phyloP scores from a whole-genome alignment of 2,888 invertebrate species.

The Hirudinaria manillensis region DNA sequence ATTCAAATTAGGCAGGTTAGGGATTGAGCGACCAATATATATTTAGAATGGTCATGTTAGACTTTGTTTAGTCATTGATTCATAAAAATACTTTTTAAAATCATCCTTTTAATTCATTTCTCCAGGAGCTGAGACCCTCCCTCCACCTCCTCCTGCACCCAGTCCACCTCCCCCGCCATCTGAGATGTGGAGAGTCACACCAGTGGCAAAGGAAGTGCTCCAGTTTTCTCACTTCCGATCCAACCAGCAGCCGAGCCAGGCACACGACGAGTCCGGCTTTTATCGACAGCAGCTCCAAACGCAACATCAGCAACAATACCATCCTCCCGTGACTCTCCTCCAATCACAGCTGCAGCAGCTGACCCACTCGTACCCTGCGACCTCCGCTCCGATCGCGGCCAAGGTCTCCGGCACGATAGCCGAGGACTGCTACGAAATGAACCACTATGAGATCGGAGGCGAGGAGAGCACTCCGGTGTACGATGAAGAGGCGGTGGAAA shows the following conservation, averaged over 20 bases:
- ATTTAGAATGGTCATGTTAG: too few relatives aligned
- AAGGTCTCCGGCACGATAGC: neutral
- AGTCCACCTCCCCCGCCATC: neutral
- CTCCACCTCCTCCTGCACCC: neutral
- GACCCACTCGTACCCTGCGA: neutral
- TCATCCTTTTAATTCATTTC: too few relatives aligned
- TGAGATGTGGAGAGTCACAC: neutral
- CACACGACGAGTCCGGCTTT: neutral
- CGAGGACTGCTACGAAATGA: constrained; percentile 5
- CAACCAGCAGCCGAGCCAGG: neutral
- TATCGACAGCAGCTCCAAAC: neutral
- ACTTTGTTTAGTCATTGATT: too few relatives aligned
- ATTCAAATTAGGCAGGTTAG: too few relatives aligned
- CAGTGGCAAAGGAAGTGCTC: neutral
- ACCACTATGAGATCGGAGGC: constrained; percentile 14
- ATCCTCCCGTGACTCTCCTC: neutral
- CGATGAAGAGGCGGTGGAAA: neutral
- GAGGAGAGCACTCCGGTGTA: neutral
- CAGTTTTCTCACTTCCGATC: neutral
- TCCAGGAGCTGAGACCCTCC: neutral
- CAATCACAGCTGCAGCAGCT: neutral
- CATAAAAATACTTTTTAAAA: too few relatives aligned
- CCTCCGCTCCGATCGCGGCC: too few relatives aligned
- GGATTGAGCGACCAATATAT: too few relatives aligned
- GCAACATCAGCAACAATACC: neutral